A percentile compares a stretch with the other conserved stretches of the same genome.
phyloP scores from a whole-genome alignment of 2,113 vertebrate species.

The Oostethus manadensis region DNA sequence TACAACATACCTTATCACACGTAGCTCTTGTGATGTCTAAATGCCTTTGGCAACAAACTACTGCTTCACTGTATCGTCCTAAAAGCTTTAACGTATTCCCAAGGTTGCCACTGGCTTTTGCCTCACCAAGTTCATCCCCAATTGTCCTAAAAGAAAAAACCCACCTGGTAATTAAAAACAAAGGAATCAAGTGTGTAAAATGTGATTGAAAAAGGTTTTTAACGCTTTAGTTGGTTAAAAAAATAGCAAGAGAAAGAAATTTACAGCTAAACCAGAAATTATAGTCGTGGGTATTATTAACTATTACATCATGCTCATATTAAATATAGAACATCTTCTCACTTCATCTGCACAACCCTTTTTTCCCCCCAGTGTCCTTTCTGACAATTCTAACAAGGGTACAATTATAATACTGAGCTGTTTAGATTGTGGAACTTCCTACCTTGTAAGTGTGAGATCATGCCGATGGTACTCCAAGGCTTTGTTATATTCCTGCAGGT shows the following conservation, averaged over 20 bases:
- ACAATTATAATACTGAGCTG: neutral
- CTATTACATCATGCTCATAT: no score
- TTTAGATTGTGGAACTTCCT: neutral
- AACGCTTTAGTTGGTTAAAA: neutral
- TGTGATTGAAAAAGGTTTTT: neutral
- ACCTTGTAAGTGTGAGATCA: constrained; percentile 91
- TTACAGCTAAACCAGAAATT: constrained; percentile 13
- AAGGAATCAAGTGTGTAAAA: neutral
- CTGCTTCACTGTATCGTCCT: constrained; percentile 91
- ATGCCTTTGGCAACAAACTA: constrained; percentile 92
- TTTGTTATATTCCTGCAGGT: constrained; percentile 89
- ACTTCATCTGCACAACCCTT: no score
- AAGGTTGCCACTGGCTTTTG: constrained; percentile 97
- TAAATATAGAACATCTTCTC: no score
- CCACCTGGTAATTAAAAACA: neutral
- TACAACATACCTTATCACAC: constrained; percentile 82
- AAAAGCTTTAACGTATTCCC: constrained; percentile 95
- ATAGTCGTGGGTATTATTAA: neutral
- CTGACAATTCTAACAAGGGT: neutral
- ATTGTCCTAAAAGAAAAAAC: constrained; percentile 77
- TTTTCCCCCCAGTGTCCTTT: neutral
- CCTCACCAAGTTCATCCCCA: constrained; percentile 89
- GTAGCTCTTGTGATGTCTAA: constrained; percentile 90
- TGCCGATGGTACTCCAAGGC: constrained; percentile 94
- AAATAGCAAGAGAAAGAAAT: constrained; percentile 13